Evolutionary conservation across 2,113 vertebrate species (phyloP), one percentile per base, ranked within the genome.

Genomic region (Zosterops lateralis): DNA sequence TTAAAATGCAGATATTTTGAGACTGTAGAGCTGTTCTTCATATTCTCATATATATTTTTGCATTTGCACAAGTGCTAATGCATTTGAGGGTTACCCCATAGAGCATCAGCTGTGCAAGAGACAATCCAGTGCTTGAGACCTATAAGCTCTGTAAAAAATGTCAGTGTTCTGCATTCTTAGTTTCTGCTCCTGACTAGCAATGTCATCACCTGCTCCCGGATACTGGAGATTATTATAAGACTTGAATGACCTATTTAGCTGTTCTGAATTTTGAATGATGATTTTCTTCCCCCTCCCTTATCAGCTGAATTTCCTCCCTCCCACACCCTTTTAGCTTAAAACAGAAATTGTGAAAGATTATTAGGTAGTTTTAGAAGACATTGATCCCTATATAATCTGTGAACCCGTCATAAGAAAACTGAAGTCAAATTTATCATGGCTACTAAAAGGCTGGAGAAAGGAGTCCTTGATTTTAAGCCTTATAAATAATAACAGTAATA

Each of bases 171-270:
- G 17, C 80, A 71, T 71, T 87, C 92, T 60, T 58, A 24, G 44
- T 89, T 95, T 87, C 70, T 81, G 20, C 68, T 95, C 60, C 62
- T 90, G 62, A 75, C 67, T 81, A 40, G 56, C 32, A 64, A 0
- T 93, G 87, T 54, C 68, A 94, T 90, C 87, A 81, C 72, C 84
- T 94, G 78, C 95, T 94, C 40, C 75, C 54, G 71, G 29, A 89
- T 88, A 36, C 73, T 87, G 60, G 76, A 96, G 92, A 96, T 96
- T 94, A 90, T 90, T 92, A 57, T 96, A 97, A 97, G 92, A 91
- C 89, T 88, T 79, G 91, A 93, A 87, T 96, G 95, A 96, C 95
- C 95, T 96, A 96, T 93, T 95, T 96, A 96, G 70, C 89, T 93
- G 90, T 79, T 93, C 78, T 70, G 61, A 92, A 92, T 95, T 96